Evolutionary conservation across 37 sponge, comb jelly and placozoan species (phyloP).

Genomic region (Cliona cf. orientalis): DNA sequence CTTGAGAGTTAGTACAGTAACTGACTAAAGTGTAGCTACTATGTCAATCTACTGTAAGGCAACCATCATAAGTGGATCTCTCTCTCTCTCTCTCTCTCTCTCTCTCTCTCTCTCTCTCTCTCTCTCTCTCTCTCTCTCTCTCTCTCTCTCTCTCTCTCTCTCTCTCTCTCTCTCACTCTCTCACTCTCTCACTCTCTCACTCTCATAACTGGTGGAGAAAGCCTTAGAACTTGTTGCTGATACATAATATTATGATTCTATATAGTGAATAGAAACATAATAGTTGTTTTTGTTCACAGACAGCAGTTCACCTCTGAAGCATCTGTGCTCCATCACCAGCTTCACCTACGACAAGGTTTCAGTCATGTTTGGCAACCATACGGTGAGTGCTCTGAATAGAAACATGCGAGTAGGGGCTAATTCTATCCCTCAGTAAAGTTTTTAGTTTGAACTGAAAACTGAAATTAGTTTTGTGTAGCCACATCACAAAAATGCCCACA

Average conservation of each 20-base stretch:
- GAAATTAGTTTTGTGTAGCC: too few relatives aligned
- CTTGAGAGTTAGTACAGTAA: constrained; percentile 10
- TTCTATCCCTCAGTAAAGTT: too few relatives aligned
- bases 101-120: too few relatives aligned
- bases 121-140: too few relatives aligned
- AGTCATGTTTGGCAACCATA: constrained; percentile 23
- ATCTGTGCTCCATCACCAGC: background rate
- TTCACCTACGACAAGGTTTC: constrained; percentile 33
- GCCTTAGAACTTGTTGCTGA: background rate
- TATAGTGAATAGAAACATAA: background rate
- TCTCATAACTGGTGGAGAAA: background rate
- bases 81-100: too few relatives aligned
- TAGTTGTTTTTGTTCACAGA: background rate
- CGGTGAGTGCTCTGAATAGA: constrained; percentile 7
- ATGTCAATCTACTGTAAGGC: too few relatives aligned
- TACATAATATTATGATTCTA: background rate
- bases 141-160: constrained; percentile 4
- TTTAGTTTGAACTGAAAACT: too few relatives aligned
- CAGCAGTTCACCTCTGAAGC: constrained; percentile 8
- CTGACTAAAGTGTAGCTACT: too few relatives aligned
- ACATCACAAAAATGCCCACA: too few relatives aligned
- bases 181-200: too few relatives aligned
- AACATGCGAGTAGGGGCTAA: too few relatives aligned
- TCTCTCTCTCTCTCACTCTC: constrained; percentile 8
- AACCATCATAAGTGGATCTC: too few relatives aligned